Base-by-base conservation (phyloP, 2,113 vertebrate genomes). In the Istiophorus platypterus region DNA sequence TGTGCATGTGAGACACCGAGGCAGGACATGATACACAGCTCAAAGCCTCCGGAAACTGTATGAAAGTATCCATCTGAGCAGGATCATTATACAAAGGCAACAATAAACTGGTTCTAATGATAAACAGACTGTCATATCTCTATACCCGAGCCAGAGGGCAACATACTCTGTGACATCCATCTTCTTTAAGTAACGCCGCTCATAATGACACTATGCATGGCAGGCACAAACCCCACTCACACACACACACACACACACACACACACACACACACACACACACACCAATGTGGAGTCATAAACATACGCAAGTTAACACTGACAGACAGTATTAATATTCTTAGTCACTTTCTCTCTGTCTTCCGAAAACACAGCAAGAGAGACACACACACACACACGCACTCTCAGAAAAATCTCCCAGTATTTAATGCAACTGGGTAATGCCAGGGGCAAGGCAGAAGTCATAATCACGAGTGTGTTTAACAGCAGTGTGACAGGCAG, bases 91-190 rank as follows among this genome's bases (percentile, higher is more conserved):
- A 86, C 91, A 89, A 85, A 92, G 31, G 88, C 83, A 88, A 90
- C 89, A 89, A 88, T 90, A 92, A 94, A 93, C 83, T 90, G 84
- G 75, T 91, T 80, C 62, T 80, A 75, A 70, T 92, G 92, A 94
- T 91, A 88, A 92, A 93, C 88, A 92, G 73, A 90, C 87, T 92
- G 89, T 92, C 91, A 88, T 85, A 91, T 86, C 89, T 91, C 80
- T 85, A 80, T 76, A 86, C 86, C 71, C 62, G 64, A 93, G 93
- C 93, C 92, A 93, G 92, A 92, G 93, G 92, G 89, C 88, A 92
- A 85, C 81, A 81, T 76, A 74, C 85, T 86, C 89, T 24, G 64
- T 65, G 85, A 85, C 92, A 94, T 92, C 87, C 87, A 90, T 94
- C 92, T 93, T 93, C 90, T 91, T 92, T 93, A 92, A 93, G 88